phyloP scores from a whole-genome alignment of 2,113 vertebrate genomes.

The Sterna hirundo region DNA sequence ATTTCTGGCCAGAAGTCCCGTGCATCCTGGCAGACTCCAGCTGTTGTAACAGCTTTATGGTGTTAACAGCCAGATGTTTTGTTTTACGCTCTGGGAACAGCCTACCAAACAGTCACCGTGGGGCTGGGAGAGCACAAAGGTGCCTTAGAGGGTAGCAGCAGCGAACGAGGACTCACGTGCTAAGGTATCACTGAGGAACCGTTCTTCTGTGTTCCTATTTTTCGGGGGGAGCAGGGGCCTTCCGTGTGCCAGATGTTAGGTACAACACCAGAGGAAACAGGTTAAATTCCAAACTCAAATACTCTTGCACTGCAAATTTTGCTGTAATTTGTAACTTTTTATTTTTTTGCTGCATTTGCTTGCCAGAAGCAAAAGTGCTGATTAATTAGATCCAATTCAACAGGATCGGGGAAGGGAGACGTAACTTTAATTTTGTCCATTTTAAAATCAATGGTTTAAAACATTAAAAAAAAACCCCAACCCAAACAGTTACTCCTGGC shows the following conservation, averaged over 20 bases:
- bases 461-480: background rate
- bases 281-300: background rate
- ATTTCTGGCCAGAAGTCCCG: background rate
- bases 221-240: background rate
- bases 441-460: constrained; percentile 5
- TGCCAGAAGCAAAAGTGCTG: background rate
- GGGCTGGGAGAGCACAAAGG: background rate
- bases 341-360: constrained; percentile 21
- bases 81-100: constrained; percentile 1
- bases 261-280: background rate
- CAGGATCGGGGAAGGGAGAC: background rate
- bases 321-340: background rate
- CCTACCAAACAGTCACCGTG: background rate
- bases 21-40: constrained; percentile 13
- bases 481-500: background rate
- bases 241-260: background rate
- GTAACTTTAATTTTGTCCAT: background rate
- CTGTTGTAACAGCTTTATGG: constrained; percentile 25
- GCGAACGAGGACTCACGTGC: rapidly evolving
- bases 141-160: background rate
- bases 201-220: background rate
- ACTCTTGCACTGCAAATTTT: background rate
- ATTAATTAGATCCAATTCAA: background rate
- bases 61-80: constrained; percentile 52
- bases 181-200: background rate